Conservation (phyloP, 2,888 invertebrate species). For the Epirrhoe alternata region DNA sequence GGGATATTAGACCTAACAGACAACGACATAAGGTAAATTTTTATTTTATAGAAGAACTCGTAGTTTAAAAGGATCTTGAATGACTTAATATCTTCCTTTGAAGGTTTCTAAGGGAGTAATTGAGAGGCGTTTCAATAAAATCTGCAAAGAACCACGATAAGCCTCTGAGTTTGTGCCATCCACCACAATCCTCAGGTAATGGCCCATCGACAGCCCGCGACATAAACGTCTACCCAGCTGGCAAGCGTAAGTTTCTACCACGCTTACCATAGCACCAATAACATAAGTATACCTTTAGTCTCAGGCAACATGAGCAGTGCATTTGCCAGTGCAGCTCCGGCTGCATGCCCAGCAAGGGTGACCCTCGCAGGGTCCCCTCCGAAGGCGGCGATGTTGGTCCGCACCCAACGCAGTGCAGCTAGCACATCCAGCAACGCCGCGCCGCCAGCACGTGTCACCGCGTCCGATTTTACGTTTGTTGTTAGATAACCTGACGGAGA, state of each 20-base stretch:
- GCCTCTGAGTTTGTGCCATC: no score
- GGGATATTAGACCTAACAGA: slow-evolving; percentile 87
- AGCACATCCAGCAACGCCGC: slow-evolving; percentile 89
- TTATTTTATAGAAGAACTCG: not conserved
- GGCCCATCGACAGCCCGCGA: no score
- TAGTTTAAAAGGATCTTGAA: not conserved
- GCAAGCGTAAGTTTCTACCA: no score
- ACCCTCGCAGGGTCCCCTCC: slow-evolving; percentile 94
- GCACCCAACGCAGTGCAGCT: slow-evolving; percentile 93
- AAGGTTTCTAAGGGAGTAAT: no score
- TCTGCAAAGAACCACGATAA: no score
- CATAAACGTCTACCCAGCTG: no score
- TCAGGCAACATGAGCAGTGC: slow-evolving; percentile 92
- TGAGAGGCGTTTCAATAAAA: no score
- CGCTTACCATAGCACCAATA: not conserved
- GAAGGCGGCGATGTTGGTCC: slow-evolving; percentile 92
- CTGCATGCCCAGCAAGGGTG: slow-evolving; percentile 93
- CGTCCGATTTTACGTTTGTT: slow-evolving; percentile 58
- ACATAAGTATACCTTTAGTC: slow-evolving; percentile 83
- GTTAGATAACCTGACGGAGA: slow-evolving; percentile 71
- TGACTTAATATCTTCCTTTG: no score
- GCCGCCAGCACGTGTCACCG: slow-evolving; percentile 66
- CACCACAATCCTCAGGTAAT: no score
- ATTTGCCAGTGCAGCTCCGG: slow-evolving; percentile 94
- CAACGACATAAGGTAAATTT: not conserved